Evolutionary conservation across 2,888 invertebrate species (phyloP), one percentile per base, ranked within the genome.

Genomic region (Caenorhabditis sinica): DNA sequence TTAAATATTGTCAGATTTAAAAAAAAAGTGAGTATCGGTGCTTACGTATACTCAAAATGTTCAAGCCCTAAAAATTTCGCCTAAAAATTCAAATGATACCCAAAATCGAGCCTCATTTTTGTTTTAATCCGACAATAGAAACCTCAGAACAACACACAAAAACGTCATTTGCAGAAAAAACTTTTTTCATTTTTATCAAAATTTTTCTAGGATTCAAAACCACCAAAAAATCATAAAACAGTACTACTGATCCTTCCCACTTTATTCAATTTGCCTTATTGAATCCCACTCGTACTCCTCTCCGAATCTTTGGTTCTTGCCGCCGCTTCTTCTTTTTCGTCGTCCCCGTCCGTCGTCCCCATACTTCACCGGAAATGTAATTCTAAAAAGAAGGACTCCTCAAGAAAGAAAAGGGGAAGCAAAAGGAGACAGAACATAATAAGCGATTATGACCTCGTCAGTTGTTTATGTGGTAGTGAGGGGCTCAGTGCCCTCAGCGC

Each of bases 391-490:
- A 71, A 53, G 51, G 33, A 33, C 68, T 66, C 45, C 45, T 30
- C 20, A 40, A 63, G 43, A 43, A 63, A 40, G 56, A 53, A 68
- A 69, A 53, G 25, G 43, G 56, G 69, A 69, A 69, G 76, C 68
- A 51, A 61, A 60, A 58, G 60, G 68, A 30, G 45, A 45, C 72
- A 72, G 72, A 80, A 72, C 72, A 80, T 80, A 80, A 80, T 80
- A 72, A 80, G 80, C 80, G 80, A 72, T 80, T 80, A 80, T 80
- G 80, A 80, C 80, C 80, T 80, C 80, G 80, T 80, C 80, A 80
- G 80, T 80, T 80, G 80, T 80, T 80, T 80, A 80, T 80, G 80
- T 80, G 56, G 40, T 56, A 69, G 72, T 80, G 56, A 28, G 53
- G 28, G 23, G 71, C 53, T 77, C 71, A 63, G 71, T 69, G 80